Base-by-base conservation (phyloP, 2,888 invertebrate species). In the Eristalis tenax region DNA sequence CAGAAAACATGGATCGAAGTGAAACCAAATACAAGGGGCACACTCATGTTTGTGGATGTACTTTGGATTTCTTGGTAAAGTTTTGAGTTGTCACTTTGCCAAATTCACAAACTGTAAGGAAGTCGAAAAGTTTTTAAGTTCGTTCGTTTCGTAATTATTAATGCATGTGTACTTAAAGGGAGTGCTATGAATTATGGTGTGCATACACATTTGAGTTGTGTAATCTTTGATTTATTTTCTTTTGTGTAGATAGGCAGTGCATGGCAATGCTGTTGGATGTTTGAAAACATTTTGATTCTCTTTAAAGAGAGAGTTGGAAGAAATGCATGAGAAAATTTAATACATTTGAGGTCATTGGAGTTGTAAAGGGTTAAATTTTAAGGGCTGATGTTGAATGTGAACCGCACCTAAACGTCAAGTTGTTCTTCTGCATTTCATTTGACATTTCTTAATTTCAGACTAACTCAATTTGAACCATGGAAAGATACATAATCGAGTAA, bases 71-170 rank as follows among this genome's bases (percentile, higher is more conserved):
- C 38, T 64, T 66, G 11, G 74, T 61, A n/a, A 18, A 64, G 43
- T 70, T 69, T 69, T 59, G 43, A n/a, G 5, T 10, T 82, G 70
- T 76, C 57, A 70, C 35, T 76, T 75, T 70, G 75, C 65, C 81
- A 82, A 70, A 59, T 28, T 65, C 40, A 32, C 69, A 70, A 26
- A 65, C 28, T 32, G 32, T 18, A 15, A 50, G 26, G 15, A 63
- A 50, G 32, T 50, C 15, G 6, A 50, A 63, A 59, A 81, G 75
- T 64, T 75, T 69, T 57, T 64, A 75, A 81, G 69, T 75, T 69
- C 68, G 8, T 32, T 57, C 40, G 50, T 57, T 81, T 69, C 50
- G 65, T 75, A 70, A 76, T 65, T 76, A 63, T 38, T 8, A n/a
- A 40, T 23, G 13, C 23, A 26, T 38, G 26, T 61, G 23, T 22